Evolutionary conservation across 2,797 vertebrate genomes (phyloP).

Genomic region (Enteromius viviparus): DNA sequence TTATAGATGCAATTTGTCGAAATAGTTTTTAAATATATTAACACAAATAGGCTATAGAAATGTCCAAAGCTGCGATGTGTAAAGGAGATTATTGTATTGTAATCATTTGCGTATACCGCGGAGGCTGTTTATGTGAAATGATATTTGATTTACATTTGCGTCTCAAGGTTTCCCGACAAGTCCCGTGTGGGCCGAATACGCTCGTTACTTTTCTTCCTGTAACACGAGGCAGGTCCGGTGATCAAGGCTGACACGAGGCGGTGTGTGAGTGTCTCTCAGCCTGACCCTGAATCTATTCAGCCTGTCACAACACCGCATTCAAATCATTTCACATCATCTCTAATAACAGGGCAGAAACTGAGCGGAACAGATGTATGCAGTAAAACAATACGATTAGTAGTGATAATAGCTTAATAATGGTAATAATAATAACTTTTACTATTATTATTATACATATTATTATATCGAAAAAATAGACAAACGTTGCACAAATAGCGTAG

Average conservation of each 20-base stretch:
- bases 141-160: conserved; percentile 16
- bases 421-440: not conserved
- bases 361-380: not conserved
- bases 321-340: conserved; percentile 31
- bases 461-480: not conserved
- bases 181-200: not conserved
- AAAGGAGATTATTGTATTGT: not conserved
- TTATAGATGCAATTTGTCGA: not conserved
- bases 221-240: conserved; percentile 33
- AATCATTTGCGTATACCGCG: not conserved
- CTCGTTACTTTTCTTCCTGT: conserved; percentile 14
- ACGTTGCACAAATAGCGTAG: not conserved
- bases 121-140: not conserved
- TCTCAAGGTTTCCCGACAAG: not conserved
- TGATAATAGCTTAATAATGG: not conserved
- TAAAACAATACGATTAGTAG: conserved; percentile 1
- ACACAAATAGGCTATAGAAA: not conserved
- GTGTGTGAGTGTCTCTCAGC: conserved; percentile 9
- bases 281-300: conserved; percentile 57
- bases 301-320: conserved; percentile 53
- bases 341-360: conserved; percentile 7
- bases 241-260: conserved; percentile 44
- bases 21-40: not conserved
- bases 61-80: not conserved
- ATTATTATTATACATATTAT: not conserved